phyloP scores from a whole-genome alignment of 2,888 invertebrate species.

The Dynastes grantii region DNA sequence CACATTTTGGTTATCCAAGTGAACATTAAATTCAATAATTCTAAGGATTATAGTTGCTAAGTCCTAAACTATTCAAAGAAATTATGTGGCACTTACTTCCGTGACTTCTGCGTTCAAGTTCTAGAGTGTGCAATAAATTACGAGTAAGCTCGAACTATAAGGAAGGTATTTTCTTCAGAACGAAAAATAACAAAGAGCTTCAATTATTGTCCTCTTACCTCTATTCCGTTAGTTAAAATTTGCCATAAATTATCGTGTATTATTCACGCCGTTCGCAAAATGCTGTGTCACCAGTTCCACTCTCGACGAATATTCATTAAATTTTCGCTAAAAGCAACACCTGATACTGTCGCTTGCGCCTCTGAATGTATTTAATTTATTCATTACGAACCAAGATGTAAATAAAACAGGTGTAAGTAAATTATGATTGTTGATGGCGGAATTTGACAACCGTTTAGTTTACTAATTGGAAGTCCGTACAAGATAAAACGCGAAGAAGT shows the following conservation, averaged over 20 bases:
- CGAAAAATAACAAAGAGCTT: not conserved
- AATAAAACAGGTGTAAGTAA: not conserved
- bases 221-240: conserved; percentile 23
- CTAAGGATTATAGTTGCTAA: no score
- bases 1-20: no score
- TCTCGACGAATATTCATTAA: conserved; percentile 9
- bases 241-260: conserved; percentile 19
- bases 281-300: conserved; percentile 4
- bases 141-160: not conserved
- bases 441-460: no score
- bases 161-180: not conserved
- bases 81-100: not conserved
- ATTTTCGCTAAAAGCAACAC: conserved; percentile 26
- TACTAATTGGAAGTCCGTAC: no score
- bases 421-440: no score
- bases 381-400: not conserved
- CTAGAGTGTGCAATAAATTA: not conserved
- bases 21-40: no score
- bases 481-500: no score
- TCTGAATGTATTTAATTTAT: not conserved
- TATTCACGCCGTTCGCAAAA: conserved; percentile 21
- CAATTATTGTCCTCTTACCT: conserved; percentile 18
- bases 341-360: conserved; percentile 13
- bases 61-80: no score
- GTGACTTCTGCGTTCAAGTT: not conserved